Evolutionary conservation across 2,113 vertebrate genomes (phyloP).

Genomic region (Gambusia holbrooki): DNA sequence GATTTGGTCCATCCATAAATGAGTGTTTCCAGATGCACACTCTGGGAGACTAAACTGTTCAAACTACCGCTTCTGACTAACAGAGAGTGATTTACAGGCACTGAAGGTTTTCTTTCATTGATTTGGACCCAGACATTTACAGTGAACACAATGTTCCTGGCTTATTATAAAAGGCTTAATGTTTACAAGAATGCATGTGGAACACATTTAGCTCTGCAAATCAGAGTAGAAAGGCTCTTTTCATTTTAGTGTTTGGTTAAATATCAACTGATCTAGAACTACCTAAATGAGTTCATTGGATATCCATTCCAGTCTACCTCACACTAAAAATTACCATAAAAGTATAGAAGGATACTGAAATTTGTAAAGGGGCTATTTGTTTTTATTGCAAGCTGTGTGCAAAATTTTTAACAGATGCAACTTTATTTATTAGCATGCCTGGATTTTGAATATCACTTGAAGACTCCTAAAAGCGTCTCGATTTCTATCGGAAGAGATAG

Average conservation of each 20-base stretch:
- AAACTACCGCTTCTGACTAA: slow-evolving; percentile 9
- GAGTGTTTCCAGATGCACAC: background rate
- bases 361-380: background rate
- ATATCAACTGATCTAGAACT: background rate
- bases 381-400: background rate
- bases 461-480: background rate
- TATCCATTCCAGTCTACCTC: background rate
- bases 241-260: background rate
- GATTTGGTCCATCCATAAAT: background rate
- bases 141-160: slow-evolving; percentile 61
- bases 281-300: background rate
- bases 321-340: background rate
- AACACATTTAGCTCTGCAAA: slow-evolving; percentile 42
- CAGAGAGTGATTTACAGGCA: slow-evolving; percentile 8
- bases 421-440: no score
- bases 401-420: no score
- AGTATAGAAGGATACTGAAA: background rate
- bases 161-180: slow-evolving; percentile 71
- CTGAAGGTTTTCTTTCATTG: slow-evolving; percentile 28
- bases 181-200: slow-evolving; percentile 63
- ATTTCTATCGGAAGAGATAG: background rate
- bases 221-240: slow-evolving; percentile 11
- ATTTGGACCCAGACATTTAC: slow-evolving; percentile 16
- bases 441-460: no score
- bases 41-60: background rate